These are phyloP conservation scores for Chondrilla cf. caribensis DNA, from an alignment of 37 sponge, comb jelly and placozoan species.

Conservation along the genomic window DNA sequence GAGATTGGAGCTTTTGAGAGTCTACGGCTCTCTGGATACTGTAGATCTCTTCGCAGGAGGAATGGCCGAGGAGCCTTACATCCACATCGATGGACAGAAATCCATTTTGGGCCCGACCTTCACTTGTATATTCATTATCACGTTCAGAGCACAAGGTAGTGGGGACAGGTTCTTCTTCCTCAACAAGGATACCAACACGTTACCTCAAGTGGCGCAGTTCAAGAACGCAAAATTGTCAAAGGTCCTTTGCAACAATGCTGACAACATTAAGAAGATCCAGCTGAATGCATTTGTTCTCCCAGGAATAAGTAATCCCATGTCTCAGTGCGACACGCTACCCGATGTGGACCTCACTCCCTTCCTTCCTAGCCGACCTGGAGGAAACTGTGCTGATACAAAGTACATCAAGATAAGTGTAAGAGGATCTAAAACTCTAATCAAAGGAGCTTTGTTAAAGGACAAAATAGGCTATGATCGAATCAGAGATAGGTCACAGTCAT, in stretches of 20 bases:
- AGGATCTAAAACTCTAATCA: too few species aligned
- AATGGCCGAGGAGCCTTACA: constrained; percentile 63
- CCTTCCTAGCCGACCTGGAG: neutral
- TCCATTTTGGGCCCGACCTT: constrained; percentile 81
- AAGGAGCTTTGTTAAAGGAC: too few species aligned
- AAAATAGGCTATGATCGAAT: too few species aligned
- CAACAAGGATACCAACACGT: constrained; percentile 64
- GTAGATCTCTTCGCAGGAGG: constrained; percentile 81
- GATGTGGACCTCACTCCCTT: neutral
- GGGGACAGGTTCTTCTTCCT: constrained; percentile 90
- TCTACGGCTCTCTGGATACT: constrained; percentile 51
- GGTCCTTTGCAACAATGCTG: constrained; percentile 83
- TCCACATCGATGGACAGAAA: constrained; percentile 9
- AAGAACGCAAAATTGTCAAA: constrained; percentile 39
- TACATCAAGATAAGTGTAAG: too few species aligned
- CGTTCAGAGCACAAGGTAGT: constrained; percentile 63
- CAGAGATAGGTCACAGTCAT: too few species aligned
- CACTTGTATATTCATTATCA: constrained; percentile 83
- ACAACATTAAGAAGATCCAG: constrained; percentile 43
- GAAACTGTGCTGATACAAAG: too few species aligned
- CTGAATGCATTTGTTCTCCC: constrained; percentile 46
- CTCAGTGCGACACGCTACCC: neutral
- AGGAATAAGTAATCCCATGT: neutral
- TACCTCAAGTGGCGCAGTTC: constrained; percentile 50
- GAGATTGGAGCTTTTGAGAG: constrained; percentile 30